Evolutionary conservation across 2,888 invertebrate species (phyloP), one percentile per base, ranked within the genome.

Genomic region (Phoenoteleia sp.): DNA sequence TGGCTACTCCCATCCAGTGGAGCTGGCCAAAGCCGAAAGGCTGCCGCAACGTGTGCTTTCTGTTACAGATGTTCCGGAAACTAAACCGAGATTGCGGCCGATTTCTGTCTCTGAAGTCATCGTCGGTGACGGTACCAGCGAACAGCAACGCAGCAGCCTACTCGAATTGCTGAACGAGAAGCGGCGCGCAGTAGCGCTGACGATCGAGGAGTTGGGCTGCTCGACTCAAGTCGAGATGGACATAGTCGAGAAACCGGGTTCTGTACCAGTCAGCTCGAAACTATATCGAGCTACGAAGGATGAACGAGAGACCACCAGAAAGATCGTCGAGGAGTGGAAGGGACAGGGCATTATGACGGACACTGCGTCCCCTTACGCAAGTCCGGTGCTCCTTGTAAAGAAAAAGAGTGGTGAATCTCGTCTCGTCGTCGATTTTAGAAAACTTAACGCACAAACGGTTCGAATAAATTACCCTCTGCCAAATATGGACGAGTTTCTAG

Each of bases 391-490:
- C 3, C 49, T 49, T 3, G 49, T 49, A 1, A 23, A 23, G 23
- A 49, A 49, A 49, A 49, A 49, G 23, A 49, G 9, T 25, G 33
- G 56, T 17, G 33, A 56, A 21, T 56, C 33, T 0, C 23, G 56
- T 1, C 13, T 56, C 0, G 56, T 56, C 0, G 19, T 33, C 17
- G 56, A 56, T 33, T 56, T 23, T 19, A 0, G 56, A 21, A 33
- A 56, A 21, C 13, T 56, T 21, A 56, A 56, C 13, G 33, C 33
- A 0, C 56, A 56, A n/a, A 56, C 56, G 11, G 33, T 56, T 1
- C 56, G 56, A n/a, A 56, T 56, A 3, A 56, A 56, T 6, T 56
- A n/a, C 36, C 56, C 56, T 3, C 19, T 56, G 11, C 56, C 56
- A 2, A 56, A 56, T 21, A 33, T 56, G 33, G 56, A 56, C 4